Evolutionary conservation across 2,797 vertebrate species (phyloP).

Genomic region (Labroides dimidiatus): DNA sequence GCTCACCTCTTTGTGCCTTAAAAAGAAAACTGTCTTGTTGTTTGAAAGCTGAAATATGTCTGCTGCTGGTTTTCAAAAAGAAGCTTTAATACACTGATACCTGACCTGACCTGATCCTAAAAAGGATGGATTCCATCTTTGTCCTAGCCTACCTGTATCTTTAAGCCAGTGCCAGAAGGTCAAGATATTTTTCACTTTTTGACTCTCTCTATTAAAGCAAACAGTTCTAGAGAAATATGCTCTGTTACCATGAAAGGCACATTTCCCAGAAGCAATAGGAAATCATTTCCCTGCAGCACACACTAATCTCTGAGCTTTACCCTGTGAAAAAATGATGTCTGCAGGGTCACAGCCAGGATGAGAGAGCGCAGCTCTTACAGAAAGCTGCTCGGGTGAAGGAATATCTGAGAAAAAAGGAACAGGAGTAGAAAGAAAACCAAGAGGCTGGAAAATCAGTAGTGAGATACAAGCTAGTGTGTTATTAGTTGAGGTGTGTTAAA

Average conservation of each 20-base stretch:
- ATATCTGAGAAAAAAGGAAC: conserved; percentile 19
- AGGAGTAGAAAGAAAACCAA: conserved; percentile 7
- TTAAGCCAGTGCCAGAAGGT: conserved; percentile 12
- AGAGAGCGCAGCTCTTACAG: conserved; percentile 17
- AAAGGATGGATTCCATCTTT: background rate
- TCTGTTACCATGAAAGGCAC: conserved; percentile 32
- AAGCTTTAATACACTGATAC: conserved; percentile 17
- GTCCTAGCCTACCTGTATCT: conserved; percentile 9
- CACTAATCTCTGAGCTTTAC: conserved; percentile 57
- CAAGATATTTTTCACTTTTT: background rate
- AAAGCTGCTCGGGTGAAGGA: conserved; percentile 18
- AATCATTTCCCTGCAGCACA: conserved; percentile 16
- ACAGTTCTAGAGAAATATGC: conserved; percentile 18
- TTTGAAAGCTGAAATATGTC: background rate
- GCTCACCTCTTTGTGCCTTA: background rate
- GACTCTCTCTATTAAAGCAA: conserved; percentile 1
- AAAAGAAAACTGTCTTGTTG: background rate
- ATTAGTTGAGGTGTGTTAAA: conserved; percentile 48
- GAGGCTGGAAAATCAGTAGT: conserved; percentile 7
- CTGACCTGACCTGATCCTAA: background rate
- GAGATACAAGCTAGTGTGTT: conserved; percentile 21
- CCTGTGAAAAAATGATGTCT: conserved; percentile 21
- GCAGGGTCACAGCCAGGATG: conserved; percentile 1
- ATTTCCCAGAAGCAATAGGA: background rate
- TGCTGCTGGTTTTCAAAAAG: background rate